Base-by-base conservation (phyloP, 2,797 vertebrate species). In the Squalus acanthias region DNA sequence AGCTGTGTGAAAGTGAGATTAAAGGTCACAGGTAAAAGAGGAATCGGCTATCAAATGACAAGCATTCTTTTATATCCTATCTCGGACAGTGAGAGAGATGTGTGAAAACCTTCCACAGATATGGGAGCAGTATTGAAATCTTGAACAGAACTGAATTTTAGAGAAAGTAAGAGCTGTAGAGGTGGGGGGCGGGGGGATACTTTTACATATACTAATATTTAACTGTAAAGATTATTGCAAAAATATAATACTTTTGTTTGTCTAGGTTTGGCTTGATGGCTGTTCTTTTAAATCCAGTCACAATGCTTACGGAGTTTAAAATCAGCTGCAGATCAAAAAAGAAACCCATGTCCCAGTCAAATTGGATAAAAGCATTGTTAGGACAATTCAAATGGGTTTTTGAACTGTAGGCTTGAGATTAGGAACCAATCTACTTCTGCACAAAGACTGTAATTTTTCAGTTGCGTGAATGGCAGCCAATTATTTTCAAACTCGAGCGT, bases 391-490 rank as follows among this genome's bases (percentile, higher is more conserved):
- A 67, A n/a, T 93, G 63, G 1, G 33, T 93, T 93, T 93, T 39
- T 22, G 88, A 67, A 46, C 91, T 24, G 33, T 22, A 67, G 63
- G 33, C 91, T 39, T 67, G 91, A 67, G 63, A 93, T 93, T 93
- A 93, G 15, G 7, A 93, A 67, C 9, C 63, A 93, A 93, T 93
- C 15, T 46, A 67, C n/a, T 39, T 39, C 91, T 93, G 63, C 63
- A 67, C 91, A 93, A 93, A 93, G 91, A 22, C 91, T 22, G 39
- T 46, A 67, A 93, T 93, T 93, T 93, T 93, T 93, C 63, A 67
- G 63, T 67, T 93, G 39, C 4, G 63, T 93, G 33, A 67, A 67
- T 93, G 91, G 67, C 91, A 63, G 63, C 63, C 91, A 93, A 93
- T 93, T 93, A 69, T 46, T 93, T 93, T 93, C n/a, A 67, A 39